phyloP scores from a whole-genome alignment of 2,113 vertebrate genomes.

The Ageneiosus marmoratus region DNA sequence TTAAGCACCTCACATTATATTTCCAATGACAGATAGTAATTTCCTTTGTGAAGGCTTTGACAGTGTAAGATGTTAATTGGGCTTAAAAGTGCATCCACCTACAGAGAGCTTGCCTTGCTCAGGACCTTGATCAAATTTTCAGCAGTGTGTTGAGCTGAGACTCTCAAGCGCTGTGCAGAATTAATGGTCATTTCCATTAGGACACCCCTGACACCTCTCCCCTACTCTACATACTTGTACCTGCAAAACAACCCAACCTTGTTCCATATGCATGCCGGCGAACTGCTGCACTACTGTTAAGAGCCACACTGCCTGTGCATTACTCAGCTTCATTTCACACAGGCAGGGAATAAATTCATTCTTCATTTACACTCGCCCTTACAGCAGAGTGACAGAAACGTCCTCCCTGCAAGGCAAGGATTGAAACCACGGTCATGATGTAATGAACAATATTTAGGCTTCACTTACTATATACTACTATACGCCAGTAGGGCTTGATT shows the following conservation, averaged over 20 bases:
- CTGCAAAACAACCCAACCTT: constrained; percentile 23
- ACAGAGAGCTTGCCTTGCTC: constrained; percentile 13
- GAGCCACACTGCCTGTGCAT: constrained; percentile 23
- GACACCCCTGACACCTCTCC: neutral
- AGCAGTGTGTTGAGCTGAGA: neutral
- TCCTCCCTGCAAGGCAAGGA: constrained; percentile 2
- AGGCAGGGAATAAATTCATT: constrained; percentile 32
- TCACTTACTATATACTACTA: neutral
- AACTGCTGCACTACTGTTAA: constrained; percentile 33
- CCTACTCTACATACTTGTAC: neutral
- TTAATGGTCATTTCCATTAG: constrained; percentile 19
- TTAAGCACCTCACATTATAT: constrained; percentile 2
- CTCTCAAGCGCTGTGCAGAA: neutral
- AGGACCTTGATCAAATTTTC: constrained; percentile 15
- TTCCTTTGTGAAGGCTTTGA: neutral
- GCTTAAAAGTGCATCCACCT: constrained; percentile 16
- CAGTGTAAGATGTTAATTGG: constrained; percentile 24
- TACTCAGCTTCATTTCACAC: constrained; percentile 38
- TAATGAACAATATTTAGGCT: neutral
- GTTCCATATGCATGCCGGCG: constrained; percentile 15
- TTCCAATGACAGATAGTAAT: constrained; percentile 22
- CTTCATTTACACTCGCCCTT: constrained; percentile 11
- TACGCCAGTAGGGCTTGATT: neutral
- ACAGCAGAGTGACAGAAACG: constrained; percentile 12
- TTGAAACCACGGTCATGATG: neutral